phyloP scores from a whole-genome alignment of 2,113 vertebrate genomes.

The Fukomys damarensis region DNA sequence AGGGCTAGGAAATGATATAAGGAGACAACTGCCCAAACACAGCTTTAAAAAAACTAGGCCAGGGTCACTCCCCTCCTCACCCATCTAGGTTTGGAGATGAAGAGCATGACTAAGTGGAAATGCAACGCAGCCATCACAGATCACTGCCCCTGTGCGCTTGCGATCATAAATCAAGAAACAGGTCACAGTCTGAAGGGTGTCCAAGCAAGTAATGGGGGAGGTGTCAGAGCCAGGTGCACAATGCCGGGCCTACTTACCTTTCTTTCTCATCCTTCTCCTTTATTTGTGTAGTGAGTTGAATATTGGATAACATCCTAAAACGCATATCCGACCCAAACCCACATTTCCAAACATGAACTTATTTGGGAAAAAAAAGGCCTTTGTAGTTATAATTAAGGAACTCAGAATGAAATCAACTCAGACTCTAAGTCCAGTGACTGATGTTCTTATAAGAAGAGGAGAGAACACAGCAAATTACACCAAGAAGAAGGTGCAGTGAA shows the following conservation, averaged over 20 bases:
- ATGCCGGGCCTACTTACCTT: background rate
- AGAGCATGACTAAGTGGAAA: conserved; percentile 66
- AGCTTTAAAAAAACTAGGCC: background rate
- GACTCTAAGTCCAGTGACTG: background rate
- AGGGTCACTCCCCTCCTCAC: background rate
- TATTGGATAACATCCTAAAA: background rate
- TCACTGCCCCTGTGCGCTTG: conserved; percentile 41
- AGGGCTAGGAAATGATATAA: conserved; percentile 57
- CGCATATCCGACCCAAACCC: background rate
- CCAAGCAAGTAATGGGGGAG: background rate
- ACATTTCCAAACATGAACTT: background rate
- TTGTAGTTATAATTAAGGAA: background rate
- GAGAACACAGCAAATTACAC: background rate
- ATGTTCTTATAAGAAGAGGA: background rate
- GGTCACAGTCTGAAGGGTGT: background rate
- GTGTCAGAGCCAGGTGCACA: background rate
- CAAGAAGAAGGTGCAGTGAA: background rate
- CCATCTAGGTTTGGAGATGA: conserved; percentile 51
- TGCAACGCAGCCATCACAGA: conserved; percentile 56
- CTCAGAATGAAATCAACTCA: conserved; percentile 11
- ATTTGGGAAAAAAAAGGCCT: conserved; percentile 29
- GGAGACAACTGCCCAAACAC: conserved; percentile 55
- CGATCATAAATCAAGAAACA: conserved; percentile 58
- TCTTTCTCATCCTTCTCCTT: background rate
- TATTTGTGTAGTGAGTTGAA: background rate